Conservation (phyloP, 1,140 invertebrate genomes). For the Dinoponera quadriceps region DNA sequence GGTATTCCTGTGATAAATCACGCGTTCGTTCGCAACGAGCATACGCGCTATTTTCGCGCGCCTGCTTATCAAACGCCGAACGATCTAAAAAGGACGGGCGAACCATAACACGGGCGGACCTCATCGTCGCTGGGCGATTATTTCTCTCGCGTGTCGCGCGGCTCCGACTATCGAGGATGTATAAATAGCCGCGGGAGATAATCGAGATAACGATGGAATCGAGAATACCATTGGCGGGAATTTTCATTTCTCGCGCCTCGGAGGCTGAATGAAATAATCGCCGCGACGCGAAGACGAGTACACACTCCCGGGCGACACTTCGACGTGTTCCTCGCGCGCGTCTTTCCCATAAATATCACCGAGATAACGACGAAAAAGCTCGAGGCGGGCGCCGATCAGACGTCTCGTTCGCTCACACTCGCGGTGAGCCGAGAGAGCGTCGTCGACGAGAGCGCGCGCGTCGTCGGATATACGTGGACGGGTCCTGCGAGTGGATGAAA, state of each 20-base stretch:
- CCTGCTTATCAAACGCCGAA: conserved; percentile 14
- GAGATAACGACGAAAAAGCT: conserved; percentile 5
- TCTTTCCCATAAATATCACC: conserved; percentile 1
- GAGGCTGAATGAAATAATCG: conserved; percentile 18
- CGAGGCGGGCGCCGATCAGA: neutral
- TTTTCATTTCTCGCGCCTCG: neutral
- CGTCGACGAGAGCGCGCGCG: neutral
- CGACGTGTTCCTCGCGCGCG: too few species aligned
- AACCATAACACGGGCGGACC: neutral
- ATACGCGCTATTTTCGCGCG: conserved; percentile 38
- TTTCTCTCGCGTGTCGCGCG: neutral
- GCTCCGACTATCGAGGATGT: conserved; percentile 6
- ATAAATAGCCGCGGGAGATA: conserved; percentile 22
- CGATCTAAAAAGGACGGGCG: conserved; percentile 30
- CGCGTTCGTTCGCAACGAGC: conserved; percentile 36
- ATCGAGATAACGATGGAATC: conserved; percentile 36
- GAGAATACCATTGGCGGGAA: neutral
- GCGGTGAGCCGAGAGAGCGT: neutral
- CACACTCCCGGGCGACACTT: too few species aligned
- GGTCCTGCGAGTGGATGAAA: conserved; percentile 68
- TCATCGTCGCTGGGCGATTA: neutral
- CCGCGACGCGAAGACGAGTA: neutral
- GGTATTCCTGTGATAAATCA: conserved; percentile 48
- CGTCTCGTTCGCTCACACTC: neutral
- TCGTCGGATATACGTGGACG: conserved; percentile 22